Evolutionary conservation across 2,113 vertebrate genomes (phyloP), one percentile per base, ranked within the genome.

Genomic region (Sinocyclocheilus anshuiensis): DNA sequence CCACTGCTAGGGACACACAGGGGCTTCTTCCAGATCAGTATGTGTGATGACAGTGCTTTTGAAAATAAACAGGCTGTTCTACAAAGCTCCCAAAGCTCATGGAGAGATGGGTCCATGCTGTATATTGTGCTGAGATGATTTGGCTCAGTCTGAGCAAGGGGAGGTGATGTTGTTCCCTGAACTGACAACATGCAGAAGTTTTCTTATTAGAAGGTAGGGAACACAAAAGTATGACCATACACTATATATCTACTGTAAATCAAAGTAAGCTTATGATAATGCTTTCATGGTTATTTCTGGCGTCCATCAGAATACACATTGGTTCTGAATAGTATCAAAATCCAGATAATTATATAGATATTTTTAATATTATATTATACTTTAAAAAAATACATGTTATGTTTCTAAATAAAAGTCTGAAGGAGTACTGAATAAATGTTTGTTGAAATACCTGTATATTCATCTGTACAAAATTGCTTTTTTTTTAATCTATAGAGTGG

Each of bases 11-110:
- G 77, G 84, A 86, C 77, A 20, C 45, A 69, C 45, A 77, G 18
- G 18, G 69, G 63, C 77, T 87, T 82, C 63, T 87, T 76, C 69
- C n/a, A 33, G 61, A 83, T 82, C 88, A 87, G 77, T 76, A 57
- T 63, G 86, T 75, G 85, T 55, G 76, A 63, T 77, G 29, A 82
- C 29, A 15, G 26, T 26, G 33, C 29, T 77, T 83, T 48, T 71
- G 85, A 57, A 84, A 77, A 84, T 83, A 89, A 79, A 63, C 65
- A 69, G 71, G 79, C 71, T 78, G 77, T 72, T 63, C 55, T 81
- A 79, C 83, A 87, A 76, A 82, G 57, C 78, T 45, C 33, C 20
- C 77, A 75, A 84, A 82, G 79, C 84, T 85, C 45, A 71, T 55
- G 71, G 77, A 85, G 71, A 84, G 39, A 67, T 12, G 4, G 33